Evolutionary conservation across 1,140 invertebrate genomes (phyloP).

Genomic region (Cydia splendana): DNA sequence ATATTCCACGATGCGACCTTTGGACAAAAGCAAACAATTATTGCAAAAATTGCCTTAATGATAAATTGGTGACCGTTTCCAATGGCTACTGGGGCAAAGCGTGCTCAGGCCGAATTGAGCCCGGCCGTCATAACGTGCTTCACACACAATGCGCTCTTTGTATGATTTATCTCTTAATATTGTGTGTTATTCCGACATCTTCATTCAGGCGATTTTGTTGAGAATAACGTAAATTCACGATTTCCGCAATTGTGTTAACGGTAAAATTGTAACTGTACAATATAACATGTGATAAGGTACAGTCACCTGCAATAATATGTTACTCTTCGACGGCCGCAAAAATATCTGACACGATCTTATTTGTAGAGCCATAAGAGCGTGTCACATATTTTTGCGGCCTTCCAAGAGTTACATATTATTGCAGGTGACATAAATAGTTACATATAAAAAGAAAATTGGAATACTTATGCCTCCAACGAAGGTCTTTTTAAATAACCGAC

Average conservation of each 20-base stretch:
- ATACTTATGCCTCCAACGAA: too few species aligned
- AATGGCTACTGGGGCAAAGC: conserved; percentile 65
- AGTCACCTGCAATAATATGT: too few species aligned
- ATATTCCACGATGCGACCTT: conserved; percentile 41
- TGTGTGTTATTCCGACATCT: conserved; percentile 49
- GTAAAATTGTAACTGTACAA: not conserved
- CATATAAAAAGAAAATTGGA: too few species aligned
- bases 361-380: too few species aligned
- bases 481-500: too few species aligned
- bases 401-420: too few species aligned
- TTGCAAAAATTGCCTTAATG: conserved; percentile 80
- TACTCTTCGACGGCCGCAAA: too few species aligned
- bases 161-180: conserved; percentile 77
- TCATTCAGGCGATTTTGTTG: conserved; percentile 51
- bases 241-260: conserved; percentile 42
- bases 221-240: conserved; percentile 53
- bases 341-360: too few species aligned
- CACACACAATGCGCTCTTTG: conserved; percentile 65
- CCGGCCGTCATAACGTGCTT: conserved; percentile 74
- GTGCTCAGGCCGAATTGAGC: conserved; percentile 56
- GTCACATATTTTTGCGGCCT: too few species aligned
- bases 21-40: conserved; percentile 70
- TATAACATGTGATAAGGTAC: too few species aligned
- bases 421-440: too few species aligned
- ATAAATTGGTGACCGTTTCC: conserved; percentile 78